Percentiles rank a stretch among this genome's conserved stretches.
Evolutionary conservation across 35 echinoderm and acorn worm species (phyloP).

Genomic region (Ophioderma brevispina): DNA sequence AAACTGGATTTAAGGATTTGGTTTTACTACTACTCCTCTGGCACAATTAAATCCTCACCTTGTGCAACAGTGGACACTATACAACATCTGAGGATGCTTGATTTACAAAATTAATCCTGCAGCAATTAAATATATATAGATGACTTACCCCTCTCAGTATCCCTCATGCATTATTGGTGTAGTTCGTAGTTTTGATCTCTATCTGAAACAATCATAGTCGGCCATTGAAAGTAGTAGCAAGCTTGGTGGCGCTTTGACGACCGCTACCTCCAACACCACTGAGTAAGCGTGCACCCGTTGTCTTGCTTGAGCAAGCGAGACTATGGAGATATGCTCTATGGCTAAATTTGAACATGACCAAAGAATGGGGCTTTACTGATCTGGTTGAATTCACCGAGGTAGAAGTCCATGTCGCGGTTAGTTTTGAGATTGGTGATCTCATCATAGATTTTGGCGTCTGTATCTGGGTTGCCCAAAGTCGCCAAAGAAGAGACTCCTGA

Average conservation of each 20-base stretch:
- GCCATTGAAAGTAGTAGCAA: constrained; percentile 95
- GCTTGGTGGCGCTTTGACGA: constrained; percentile 93
- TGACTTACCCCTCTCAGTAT: constrained; percentile 79
- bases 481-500: constrained; percentile 92
- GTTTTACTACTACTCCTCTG: no score
- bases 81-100: neutral
- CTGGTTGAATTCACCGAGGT: constrained; percentile 88
- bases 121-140: neutral
- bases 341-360: constrained; percentile 99
- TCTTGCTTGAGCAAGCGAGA: constrained; percentile 96
- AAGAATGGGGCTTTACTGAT: constrained; percentile 96
- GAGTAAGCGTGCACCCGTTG: constrained; percentile 91
- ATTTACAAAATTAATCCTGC: neutral
- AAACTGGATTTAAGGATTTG: no score
- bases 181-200: constrained; percentile 98
- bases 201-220: constrained; percentile 98
- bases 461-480: constrained; percentile 92
- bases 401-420: constrained; percentile 76
- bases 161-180: constrained; percentile 97
- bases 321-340: constrained; percentile 96
- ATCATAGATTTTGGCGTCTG: constrained; percentile 79
- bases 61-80: no score
- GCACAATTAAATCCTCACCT: no score
- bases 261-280: constrained; percentile 98
- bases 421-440: constrained; percentile 90